Evolutionary conservation across 2,888 invertebrate genomes (phyloP).

Genomic region (Zhuqinia jingwanae): DNA sequence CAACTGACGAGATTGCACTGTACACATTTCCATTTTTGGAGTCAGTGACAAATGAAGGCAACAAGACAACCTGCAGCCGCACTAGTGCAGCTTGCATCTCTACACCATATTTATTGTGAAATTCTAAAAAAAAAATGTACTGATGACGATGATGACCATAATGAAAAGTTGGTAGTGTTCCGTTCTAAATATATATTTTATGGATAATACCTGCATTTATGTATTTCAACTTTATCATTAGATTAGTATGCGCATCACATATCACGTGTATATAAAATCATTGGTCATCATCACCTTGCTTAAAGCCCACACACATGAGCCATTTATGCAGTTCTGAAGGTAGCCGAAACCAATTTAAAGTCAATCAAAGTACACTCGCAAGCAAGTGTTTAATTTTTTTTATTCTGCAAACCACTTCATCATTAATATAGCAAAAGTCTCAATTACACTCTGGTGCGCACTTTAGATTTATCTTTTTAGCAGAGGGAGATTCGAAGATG

Average conservation of each 20-base stretch:
- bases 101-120: conserved; percentile 14
- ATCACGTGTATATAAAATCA: conserved; percentile 1
- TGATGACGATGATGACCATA: neutral
- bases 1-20: no score
- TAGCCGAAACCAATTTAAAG: conserved; percentile 1
- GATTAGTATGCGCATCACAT: conserved; percentile 16
- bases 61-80: conserved; percentile 46
- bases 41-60: conserved; percentile 67
- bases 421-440: neutral
- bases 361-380: neutral
- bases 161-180: conserved; percentile 7
- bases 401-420: neutral
- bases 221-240: no score
- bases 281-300: conserved; percentile 71
- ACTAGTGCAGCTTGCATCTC: conserved; percentile 4
- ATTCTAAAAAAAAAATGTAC: neutral
- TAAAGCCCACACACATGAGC: conserved; percentile 64
- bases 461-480: conserved; percentile 10
- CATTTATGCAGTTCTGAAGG: conserved; percentile 60
- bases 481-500: neutral
- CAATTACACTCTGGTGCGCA: neutral
- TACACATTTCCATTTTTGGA: conserved; percentile 56
- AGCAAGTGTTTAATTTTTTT: neutral
- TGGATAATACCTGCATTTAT: neutral
- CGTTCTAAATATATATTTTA: conserved; percentile 34